Evolutionary conservation across 2,113 vertebrate species (phyloP), one percentile per base, ranked within the genome.

Genomic region (Oostethus manadensis): DNA sequence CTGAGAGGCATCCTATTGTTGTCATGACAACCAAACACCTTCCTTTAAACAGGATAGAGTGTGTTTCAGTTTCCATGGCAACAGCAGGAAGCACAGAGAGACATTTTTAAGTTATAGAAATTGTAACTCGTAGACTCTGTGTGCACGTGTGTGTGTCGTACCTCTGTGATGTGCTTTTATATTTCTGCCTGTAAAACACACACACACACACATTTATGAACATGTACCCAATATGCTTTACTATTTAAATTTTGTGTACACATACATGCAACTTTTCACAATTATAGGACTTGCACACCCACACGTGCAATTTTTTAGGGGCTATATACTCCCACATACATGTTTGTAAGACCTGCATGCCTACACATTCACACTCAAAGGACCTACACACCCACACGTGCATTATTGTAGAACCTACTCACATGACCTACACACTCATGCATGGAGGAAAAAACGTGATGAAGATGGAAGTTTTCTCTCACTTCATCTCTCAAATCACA

Each of bases 151-250:
- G 53, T 35, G 44, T 21, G 33, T 75, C 87, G 87, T 84, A 91
- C 90, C 89, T 89, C 72, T 88, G 85, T 10, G 88, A 91, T 46
- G 90, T 86, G 75, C 71, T 86, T 83, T 90, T 91, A 43, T 90
- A 91, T 77, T 90, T 91, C 85, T 90, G 90, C 90, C 90, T 91
- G 89, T 68, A 82, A 88, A 74, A 65, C 78, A 83, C 48, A 81
- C 48, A 46, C 29, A 29, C 42, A 58, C 9, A 38, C 13, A 21
- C 38, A 14, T 13, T 14, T 42, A 42, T 42, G 38, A 14, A 4
- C 13, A 13, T 33, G 29, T 33, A 6, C 29, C 29, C 2, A 40
- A 40, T 40, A 40, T 13, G 11, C 38, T 40, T 40, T 40, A 13
- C 3, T 42, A 14, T 14, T 4, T n/a, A n/a, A n/a, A 14, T 42